Evolutionary conservation across 2,888 invertebrate genomes (phyloP), one percentile per base, ranked within the genome.

Genomic region (Oasisia sp.): DNA sequence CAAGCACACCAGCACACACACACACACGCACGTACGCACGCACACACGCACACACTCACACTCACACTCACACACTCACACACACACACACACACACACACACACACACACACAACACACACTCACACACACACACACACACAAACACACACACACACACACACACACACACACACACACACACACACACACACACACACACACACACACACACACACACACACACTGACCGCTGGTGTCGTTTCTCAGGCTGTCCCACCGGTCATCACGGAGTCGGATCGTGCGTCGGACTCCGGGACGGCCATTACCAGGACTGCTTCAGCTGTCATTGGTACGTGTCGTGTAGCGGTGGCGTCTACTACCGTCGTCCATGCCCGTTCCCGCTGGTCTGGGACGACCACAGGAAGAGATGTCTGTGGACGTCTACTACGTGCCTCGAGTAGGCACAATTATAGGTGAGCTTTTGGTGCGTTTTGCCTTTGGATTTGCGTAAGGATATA

Each of bases 21-120:
- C 38, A 38, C 38, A 38, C 38, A 38, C 38, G 4, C 38, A 38
- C 38, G 4, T 4, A 38, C 38, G 4, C 38, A 38, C 38, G 4
- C 38, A 38, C 38, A 38, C 1, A 38, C 38, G 4, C 38, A 38
- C 1, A 38, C 38, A 38, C 38, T 2, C 1, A 38, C 38, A 38
- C 38, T 2, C 38, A 38, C 38, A 38, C 38, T 2, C 38, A 38
- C 27, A 38, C 38, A 38, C 27, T 27, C 27, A 19, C 27, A 74
- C 19, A 7, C 27, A 19, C 74, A 27, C 27, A 27, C 27, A 7
- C 27, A 91, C 91, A 92, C 91, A 92, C 91, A 92, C 91, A 92
- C 91, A 92, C 91, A 91, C 91, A 92, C 91, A 92, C 91, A 92
- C 91, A 92, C 91, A 92, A 91, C 91, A 91, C 91, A 91, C 91